Evolutionary conservation across 2,888 invertebrate genomes (phyloP).

Genomic region (Ptycholaimellus sp.): DNA sequence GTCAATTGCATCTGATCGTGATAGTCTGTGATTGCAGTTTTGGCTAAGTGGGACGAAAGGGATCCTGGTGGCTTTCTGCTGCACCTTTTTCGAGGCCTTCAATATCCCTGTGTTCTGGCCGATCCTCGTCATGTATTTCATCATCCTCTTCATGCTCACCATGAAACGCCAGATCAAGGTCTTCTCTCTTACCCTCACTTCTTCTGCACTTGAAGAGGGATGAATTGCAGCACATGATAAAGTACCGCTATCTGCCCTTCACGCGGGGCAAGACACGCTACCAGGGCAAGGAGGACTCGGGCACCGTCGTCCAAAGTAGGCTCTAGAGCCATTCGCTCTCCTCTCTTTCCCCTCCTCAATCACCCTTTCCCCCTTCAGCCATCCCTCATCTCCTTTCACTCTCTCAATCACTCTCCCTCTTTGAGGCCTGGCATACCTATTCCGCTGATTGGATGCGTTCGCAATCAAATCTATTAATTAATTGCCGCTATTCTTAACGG

Average conservation of each 20-base stretch:
- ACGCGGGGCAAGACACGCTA: slow-evolving; percentile 91
- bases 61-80: slow-evolving; percentile 58
- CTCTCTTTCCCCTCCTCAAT: no score
- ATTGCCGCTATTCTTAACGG: no score
- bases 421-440: no score
- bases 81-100: slow-evolving; percentile 88
- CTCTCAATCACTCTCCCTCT: background rate
- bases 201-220: background rate
- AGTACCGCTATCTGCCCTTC: slow-evolving; percentile 93
- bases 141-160: slow-evolving; percentile 86
- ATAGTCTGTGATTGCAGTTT: no score
- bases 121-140: slow-evolving; percentile 97
- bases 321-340: no score
- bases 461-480: no score
- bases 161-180: slow-evolving; percentile 99
- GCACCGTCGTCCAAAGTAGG: slow-evolving; percentile 17
- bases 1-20: no score
- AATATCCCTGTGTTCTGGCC: slow-evolving; percentile 99
- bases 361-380: no score
- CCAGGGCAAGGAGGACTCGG: slow-evolving; percentile 34
- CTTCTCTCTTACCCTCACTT: background rate
- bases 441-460: no score
- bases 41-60: no score
- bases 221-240: slow-evolving; percentile 78
- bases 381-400: no score